phyloP scores from a whole-genome alignment of 1,140 invertebrate genomes.

The Akabosia matsudoensis region DNA sequence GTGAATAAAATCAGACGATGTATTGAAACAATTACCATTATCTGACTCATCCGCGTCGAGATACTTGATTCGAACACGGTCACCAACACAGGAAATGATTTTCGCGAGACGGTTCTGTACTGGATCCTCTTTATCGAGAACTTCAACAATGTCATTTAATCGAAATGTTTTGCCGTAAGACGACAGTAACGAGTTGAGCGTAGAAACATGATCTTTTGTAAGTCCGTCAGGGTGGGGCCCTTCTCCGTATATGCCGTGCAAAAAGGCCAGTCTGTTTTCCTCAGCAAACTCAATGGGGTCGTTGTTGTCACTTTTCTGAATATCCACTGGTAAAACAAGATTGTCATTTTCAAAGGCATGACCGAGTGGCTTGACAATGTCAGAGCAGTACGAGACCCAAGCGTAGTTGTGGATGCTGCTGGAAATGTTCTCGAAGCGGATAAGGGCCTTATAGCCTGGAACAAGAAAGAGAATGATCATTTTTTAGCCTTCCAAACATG shows the following conservation, averaged over 20 bases:
- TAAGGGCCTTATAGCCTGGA: background rate
- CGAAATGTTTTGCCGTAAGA: background rate
- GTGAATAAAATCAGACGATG: background rate
- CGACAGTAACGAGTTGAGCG: background rate
- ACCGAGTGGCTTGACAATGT: too few relatives aligned
- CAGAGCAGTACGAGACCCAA: too few relatives aligned
- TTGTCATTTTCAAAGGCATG: too few relatives aligned
- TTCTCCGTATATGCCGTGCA: too few relatives aligned
- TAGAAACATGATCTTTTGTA: background rate
- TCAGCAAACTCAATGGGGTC: too few relatives aligned
- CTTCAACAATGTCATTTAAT: slow-evolving; percentile 5
- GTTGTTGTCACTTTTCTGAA: too few relatives aligned
- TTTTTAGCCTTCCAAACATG: background rate
- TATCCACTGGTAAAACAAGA: too few relatives aligned
- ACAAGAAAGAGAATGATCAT: background rate
- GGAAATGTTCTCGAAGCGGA: too few relatives aligned
- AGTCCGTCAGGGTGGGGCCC: background rate
- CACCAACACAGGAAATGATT: background rate
- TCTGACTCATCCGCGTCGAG: background rate
- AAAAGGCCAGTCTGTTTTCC: too few relatives aligned
- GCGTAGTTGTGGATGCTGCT: too few relatives aligned
- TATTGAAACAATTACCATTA: slow-evolving; percentile 12
- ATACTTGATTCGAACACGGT: slow-evolving; percentile 8
- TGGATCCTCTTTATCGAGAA: background rate
- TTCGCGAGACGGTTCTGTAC: background rate